These are phyloP conservation scores for Chrysopilus asiliformis DNA, from an alignment of 2,888 invertebrate genomes.

Conservation along the genomic window DNA sequence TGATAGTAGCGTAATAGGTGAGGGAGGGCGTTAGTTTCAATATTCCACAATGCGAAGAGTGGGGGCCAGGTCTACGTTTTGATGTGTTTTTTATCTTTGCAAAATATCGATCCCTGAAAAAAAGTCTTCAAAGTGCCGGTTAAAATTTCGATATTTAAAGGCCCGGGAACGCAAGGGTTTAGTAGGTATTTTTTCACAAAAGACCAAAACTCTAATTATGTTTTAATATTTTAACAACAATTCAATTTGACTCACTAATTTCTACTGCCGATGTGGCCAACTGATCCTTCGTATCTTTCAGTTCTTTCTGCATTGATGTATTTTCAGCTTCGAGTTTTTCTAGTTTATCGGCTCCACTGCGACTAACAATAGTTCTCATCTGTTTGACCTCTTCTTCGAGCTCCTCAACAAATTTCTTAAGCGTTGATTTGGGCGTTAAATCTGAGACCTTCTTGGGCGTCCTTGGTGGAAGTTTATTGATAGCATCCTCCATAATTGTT, in stretches of 20 bases:
- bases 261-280: slow-evolving; percentile 45
- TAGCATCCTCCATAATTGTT: slow-evolving; percentile 48
- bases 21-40: too few relatives aligned
- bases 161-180: too few relatives aligned
- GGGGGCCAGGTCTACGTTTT: too few relatives aligned
- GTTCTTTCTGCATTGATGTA: slow-evolving; percentile 46
- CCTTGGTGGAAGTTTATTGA: slow-evolving; percentile 52
- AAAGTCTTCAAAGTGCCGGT: too few relatives aligned
- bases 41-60: too few relatives aligned
- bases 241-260: slow-evolving; percentile 21
- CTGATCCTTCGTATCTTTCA: slow-evolving; percentile 50
- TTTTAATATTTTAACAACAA: too few relatives aligned
- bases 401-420: slow-evolving; percentile 73
- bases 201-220: too few relatives aligned
- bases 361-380: slow-evolving; percentile 32
- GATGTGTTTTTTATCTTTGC: too few relatives aligned
- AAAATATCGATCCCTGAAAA: too few relatives aligned
- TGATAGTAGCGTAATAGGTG: too few relatives aligned
- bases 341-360: slow-evolving; percentile 33
- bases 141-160: too few relatives aligned
- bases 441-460: slow-evolving; percentile 63
- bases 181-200: too few relatives aligned
- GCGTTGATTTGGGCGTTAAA: slow-evolving; percentile 33
- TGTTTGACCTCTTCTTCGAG: slow-evolving; percentile 71
- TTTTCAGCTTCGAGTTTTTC: slow-evolving; percentile 51